Base-by-base conservation (phyloP, 2,888 invertebrate species). In the Eretmocerus hayati region DNA sequence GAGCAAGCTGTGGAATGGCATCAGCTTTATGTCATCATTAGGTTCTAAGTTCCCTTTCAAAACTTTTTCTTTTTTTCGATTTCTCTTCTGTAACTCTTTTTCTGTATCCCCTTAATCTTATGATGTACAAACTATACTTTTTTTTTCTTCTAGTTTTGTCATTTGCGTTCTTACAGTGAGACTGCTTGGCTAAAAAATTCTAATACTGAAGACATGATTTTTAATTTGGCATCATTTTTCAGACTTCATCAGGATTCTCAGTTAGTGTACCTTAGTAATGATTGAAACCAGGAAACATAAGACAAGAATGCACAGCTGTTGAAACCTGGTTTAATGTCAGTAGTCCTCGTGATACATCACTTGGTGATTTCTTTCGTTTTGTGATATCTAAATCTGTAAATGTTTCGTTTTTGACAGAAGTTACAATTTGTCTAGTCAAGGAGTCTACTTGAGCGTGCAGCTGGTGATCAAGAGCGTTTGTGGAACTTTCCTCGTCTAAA, bases 21-120 rank as follows among this genome's bases (percentile, higher is more conserved):
- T 58, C 59, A 54, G 62, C 63, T 58, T 59, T 59, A 67, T 65
- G 68, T 64, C n/a, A n/a, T n/a, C 64, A 59, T 43, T 61, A 59
- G 56, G 49, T 57, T 47, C 56, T 61, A 59, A 59, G 58, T 59
- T 61, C 59, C 50, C 53, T 46, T 54, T 46, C 38, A 43, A 46
- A 62, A 58, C 44, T 52, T 55, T 54, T 55, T 58, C 55, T 53
- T 56, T 49, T 52, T 51, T 46, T 56, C 54, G 56, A 56, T 51
- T 53, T 55, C 61, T 58, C 58, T 59, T 53, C 48, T 55, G 54
- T 57, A 59, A 56, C 57, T 58, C 56, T 56, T 57, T 50, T 26
- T 39, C 54, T 48, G 45, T 31, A 8, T 50, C 56, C 53, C 56
- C 53, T 57, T 51, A 43, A 44, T 52, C 48, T 52, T 26, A 52